Evolutionary conservation across 2,888 invertebrate species (phyloP), one percentile per base, ranked within the genome.

Genomic region (Pasiphila rectangulata): DNA sequence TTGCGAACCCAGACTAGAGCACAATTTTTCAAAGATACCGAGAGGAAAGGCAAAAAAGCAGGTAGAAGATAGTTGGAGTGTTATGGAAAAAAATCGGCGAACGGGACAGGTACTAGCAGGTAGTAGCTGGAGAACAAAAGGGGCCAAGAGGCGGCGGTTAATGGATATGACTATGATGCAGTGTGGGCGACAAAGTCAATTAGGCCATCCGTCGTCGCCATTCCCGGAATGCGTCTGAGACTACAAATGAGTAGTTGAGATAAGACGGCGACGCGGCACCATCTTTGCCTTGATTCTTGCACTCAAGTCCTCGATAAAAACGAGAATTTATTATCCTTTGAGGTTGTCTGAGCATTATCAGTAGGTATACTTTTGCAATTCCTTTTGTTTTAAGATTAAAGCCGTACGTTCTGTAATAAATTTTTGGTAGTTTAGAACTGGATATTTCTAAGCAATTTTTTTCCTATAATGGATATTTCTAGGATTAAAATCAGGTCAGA

Each of bases 181-280:
- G 83, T 77, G 87, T 88, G 82, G 88, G 87, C 86, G 86, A 82
- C 79, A 70, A 79, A 81, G 84, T 86, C 87, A 87, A 87, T 87
- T 86, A 88, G 86, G 77, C 76, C 85, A 84, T 87, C 86, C 86
- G 84, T 76, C 83, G 84, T 72, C 83, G 70, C 79, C 79, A 81
- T 88, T 88, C 87, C 86, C 71, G 83, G 87, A 88, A 87, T 84
- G 83, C 75, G 84, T 78, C 72, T 27, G 12, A 32, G 30, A 16
- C 17, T 83, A 82, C 86, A 85, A 86, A 85, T 86, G 82, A 82
- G 72, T 75, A 72, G 68, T 61, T 62, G 64, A 77, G 84, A 85
- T 85, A 86, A 86, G 79, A 74, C 69, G 75, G 67, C 66, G 55
- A 29, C 34, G 50, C 58, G 67, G 25, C 29, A 24, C 16, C 24